Percentiles rank a stretch among this genome's conserved stretches.
These are phyloP conservation scores for Sinocyclocheilus grahami DNA, from an alignment of 2,113 vertebrate genomes.

Conservation along the genomic window DNA sequence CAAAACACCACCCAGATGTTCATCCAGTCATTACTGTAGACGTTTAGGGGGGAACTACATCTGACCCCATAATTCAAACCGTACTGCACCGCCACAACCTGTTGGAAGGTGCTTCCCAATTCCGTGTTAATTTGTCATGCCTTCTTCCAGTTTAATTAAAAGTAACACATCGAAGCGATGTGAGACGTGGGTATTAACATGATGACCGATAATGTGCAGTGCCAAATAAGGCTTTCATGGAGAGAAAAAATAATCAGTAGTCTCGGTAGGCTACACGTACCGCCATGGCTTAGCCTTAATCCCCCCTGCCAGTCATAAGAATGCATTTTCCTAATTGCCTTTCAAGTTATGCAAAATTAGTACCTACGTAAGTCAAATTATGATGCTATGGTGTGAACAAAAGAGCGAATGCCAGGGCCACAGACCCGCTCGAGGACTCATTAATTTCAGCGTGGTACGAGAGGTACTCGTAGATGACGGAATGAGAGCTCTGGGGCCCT, in stretches of 20 bases:
- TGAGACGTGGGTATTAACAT: constrained; percentile 75
- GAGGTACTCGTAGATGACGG: constrained; percentile 45
- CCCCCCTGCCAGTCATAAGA: constrained; percentile 65
- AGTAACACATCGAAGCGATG: constrained; percentile 72
- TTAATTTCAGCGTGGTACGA: constrained; percentile 67
- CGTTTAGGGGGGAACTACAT: constrained; percentile 2
- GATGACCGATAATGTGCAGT: constrained; percentile 79
- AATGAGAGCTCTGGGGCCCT: constrained; percentile 52
- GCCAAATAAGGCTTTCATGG: constrained; percentile 57
- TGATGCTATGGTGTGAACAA: constrained; percentile 63
- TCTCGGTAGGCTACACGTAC: constrained; percentile 62
- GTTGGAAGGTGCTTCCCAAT: constrained; percentile 74
- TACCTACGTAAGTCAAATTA: constrained; percentile 71
- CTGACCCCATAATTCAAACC: constrained; percentile 55
- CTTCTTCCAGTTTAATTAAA: constrained; percentile 77
- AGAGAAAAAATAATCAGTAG: constrained; percentile 51
- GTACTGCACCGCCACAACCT: constrained; percentile 48
- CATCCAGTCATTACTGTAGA: constrained; percentile 28
- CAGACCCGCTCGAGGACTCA: constrained; percentile 64
- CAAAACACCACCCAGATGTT: constrained; percentile 30
- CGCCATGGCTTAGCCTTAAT: constrained; percentile 73
- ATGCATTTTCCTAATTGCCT: constrained; percentile 77
- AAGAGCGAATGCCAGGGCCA: constrained; percentile 57
- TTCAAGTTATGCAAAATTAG: constrained; percentile 78
- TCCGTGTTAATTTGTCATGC: constrained; percentile 74